These are phyloP conservation scores for Microctonus hyperodae DNA, from an alignment of 2,888 invertebrate species.

Conservation along the genomic window DNA sequence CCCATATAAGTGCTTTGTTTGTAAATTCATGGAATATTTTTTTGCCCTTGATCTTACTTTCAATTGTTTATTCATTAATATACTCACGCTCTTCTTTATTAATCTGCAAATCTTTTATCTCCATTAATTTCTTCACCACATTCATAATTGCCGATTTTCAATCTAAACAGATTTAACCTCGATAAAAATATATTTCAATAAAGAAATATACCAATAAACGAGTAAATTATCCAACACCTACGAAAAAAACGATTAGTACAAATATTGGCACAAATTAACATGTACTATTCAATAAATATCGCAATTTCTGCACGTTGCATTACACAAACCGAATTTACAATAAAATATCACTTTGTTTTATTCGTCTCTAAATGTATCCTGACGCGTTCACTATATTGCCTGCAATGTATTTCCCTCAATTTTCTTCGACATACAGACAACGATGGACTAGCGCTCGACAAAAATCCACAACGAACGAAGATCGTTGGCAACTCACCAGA, in stretches of 20 bases:
- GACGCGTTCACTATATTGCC: background rate
- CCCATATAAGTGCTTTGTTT: conserved; percentile 19
- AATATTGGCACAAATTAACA: background rate
- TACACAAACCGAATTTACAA: background rate
- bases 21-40: background rate
- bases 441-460: conserved; percentile 35
- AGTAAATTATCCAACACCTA: background rate
- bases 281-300: background rate
- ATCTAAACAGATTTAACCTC: background rate
- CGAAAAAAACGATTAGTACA: background rate
- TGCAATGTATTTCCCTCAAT: conserved; percentile 35
- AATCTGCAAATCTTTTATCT: conserved; percentile 37
- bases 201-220: background rate
- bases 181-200: too few species aligned
- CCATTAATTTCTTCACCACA: conserved; percentile 23
- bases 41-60: too few species aligned
- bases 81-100: conserved; percentile 63
- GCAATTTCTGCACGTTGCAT: background rate
- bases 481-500: conserved; percentile 55
- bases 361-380: background rate
- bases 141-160: conserved; percentile 16
- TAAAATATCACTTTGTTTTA: background rate
- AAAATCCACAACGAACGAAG: conserved; percentile 35
- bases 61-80: background rate
- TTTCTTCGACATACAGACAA: conserved; percentile 38